These are phyloP conservation scores for Enhydra lutris DNA, from an alignment of 2,113 vertebrate species.

Conservation along the genomic window DNA sequence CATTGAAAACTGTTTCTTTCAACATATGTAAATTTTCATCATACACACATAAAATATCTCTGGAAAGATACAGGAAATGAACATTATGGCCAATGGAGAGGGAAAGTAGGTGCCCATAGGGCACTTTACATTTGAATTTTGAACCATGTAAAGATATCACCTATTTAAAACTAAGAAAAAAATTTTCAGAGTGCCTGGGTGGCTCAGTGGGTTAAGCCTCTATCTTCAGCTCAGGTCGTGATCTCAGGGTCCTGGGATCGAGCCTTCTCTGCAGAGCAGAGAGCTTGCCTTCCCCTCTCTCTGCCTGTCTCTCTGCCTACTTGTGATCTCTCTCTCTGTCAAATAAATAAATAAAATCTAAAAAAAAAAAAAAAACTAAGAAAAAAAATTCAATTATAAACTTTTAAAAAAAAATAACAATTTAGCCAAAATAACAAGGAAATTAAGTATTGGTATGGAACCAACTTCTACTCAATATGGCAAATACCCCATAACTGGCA, in stretches of 20 bases:
- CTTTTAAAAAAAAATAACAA: background rate
- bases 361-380: background rate
- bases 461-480: background rate
- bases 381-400: background rate
- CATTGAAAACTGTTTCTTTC: background rate
- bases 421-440: background rate
- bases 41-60: background rate
- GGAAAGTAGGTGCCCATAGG: background rate
- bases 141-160: background rate
- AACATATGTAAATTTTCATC: background rate
- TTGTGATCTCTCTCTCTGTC: too few relatives aligned
- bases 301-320: too few relatives aligned
- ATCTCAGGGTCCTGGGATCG: too few relatives aligned
- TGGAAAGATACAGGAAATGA: background rate
- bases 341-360: too few relatives aligned
- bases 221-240: too few relatives aligned
- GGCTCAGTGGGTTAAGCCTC: too few relatives aligned
- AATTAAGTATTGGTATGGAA: background rate
- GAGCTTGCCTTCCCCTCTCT: too few relatives aligned
- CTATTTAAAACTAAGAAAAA: constrained; percentile 21
- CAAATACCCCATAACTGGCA: background rate
- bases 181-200: background rate
- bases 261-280: too few relatives aligned
- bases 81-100: background rate
- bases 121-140: background rate